Conservation (phyloP, 2,797 vertebrate genomes). For the Liasis olivaceus region DNA sequence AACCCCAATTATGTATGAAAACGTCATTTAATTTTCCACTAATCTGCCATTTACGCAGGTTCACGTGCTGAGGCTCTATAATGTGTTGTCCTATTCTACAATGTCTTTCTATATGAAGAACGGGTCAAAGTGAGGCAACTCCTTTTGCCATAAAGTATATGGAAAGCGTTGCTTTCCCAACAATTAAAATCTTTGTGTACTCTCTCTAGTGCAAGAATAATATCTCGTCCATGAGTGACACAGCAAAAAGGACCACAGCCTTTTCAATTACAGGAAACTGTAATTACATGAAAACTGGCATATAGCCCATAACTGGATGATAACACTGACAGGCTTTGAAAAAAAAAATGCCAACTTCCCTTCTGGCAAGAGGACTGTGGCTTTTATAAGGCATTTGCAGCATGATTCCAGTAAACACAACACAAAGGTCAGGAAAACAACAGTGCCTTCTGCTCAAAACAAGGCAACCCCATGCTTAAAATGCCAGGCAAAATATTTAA, state of each 20-base stretch:
- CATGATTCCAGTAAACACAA: background rate
- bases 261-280: background rate
- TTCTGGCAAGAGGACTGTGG: background rate
- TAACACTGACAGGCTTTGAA: background rate
- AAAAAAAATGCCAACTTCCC: background rate
- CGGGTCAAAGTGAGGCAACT: background rate
- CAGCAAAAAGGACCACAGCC: background rate
- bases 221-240: background rate
- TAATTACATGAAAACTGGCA: background rate
- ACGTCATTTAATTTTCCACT: slow-evolving; percentile 14
- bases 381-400: background rate
- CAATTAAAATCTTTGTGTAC: background rate
- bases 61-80: background rate
- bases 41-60: background rate
- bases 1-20: background rate
- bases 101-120: background rate
- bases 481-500: background rate
- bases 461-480: background rate
- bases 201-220: background rate
- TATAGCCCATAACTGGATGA: background rate
- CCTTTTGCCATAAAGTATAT: background rate
- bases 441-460: background rate
- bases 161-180: background rate
- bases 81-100: background rate
- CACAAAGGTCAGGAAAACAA: background rate